Evolutionary conservation across 2,888 invertebrate genomes (phyloP).

Genomic region (Teleiodes luculella): DNA sequence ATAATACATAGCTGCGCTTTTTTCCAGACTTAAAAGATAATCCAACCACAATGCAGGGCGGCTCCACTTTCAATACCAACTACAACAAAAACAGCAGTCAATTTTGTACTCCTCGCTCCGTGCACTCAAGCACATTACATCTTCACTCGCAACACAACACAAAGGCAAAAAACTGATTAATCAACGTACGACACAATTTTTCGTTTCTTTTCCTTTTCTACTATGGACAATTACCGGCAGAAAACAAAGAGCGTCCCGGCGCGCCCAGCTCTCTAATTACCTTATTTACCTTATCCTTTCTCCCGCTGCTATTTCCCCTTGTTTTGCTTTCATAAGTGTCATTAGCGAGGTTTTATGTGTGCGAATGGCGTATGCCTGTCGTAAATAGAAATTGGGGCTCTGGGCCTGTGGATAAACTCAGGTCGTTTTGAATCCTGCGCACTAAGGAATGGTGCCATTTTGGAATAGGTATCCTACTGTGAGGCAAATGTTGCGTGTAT

Average conservation of each 20-base stretch:
- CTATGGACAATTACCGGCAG: neutral
- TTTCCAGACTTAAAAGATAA: too few relatives aligned
- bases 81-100: too few relatives aligned
- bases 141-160: neutral
- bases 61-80: too few relatives aligned
- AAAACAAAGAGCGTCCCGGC: neutral
- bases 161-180: neutral
- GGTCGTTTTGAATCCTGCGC: neutral
- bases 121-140: too few relatives aligned
- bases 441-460: too few relatives aligned
- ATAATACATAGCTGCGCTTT: too few relatives aligned
- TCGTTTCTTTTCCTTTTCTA: neutral
- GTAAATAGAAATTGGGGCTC: slow-evolving; percentile 15
- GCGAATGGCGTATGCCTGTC: neutral
- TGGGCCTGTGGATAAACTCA: neutral
- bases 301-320: slow-evolving; percentile 3
- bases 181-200: neutral
- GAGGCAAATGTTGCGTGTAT: too few relatives aligned
- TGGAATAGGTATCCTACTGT: neutral
- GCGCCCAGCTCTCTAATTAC: neutral
- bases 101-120: too few relatives aligned
- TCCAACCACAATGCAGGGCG: too few relatives aligned
- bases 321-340: slow-evolving; percentile 24
- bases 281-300: neutral
- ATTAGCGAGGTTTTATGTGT: slow-evolving; percentile 19